Base-by-base conservation (phyloP, 2,888 invertebrate genomes). In the Bombyx huttoni region DNA sequence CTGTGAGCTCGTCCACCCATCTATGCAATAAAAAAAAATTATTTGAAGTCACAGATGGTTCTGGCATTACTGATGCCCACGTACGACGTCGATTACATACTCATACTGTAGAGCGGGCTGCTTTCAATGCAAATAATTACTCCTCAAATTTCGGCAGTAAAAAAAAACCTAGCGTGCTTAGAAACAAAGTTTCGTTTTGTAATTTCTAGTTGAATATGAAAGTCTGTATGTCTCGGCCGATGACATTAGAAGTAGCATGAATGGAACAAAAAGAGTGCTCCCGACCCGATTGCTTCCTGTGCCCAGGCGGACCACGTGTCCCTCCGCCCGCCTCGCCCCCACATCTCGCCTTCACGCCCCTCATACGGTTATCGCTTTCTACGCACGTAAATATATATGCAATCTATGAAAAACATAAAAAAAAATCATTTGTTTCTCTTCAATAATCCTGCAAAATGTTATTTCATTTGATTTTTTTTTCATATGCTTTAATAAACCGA, bases 211-310 rank as follows among this genome's bases (percentile, higher is more conserved):
- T 24, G 24, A 24, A 48, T 48, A 24, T 8, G 24, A 9, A 48
- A 48, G 48, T 14, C 12, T 34, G 51, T 46, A 54, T 58, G 60
- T 54, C 59, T 64, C 65, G 73, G 70, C 63, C 70, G 73, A 74
- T 75, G 77, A 73, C 75, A 75, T 68, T 72, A 70, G 67, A 68
- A 69, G 64, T 67, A 65, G 57, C 70, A 69, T 67, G 67, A 70
- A 71, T 70, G 65, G 63, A 75, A 78, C 66, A 77, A 75, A 80
- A 77, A 75, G 67, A 73, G 63, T 62, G 59, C 55, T 62, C 64
- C 64, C 65, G 61, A 58, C 57, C 62, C 58, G 65, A 73, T 77
- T 67, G 74, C 78, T 81, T 81, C 82, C 82, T 81, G 80, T 68
- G 65, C 62, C 54, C 51, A 48, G 48, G 51, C 49, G 49, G 51